A percentile compares a stretch with the other conserved stretches of the same genome.
phyloP scores from a whole-genome alignment of 2,113 vertebrate species.

The Nesogale talazaci region DNA sequence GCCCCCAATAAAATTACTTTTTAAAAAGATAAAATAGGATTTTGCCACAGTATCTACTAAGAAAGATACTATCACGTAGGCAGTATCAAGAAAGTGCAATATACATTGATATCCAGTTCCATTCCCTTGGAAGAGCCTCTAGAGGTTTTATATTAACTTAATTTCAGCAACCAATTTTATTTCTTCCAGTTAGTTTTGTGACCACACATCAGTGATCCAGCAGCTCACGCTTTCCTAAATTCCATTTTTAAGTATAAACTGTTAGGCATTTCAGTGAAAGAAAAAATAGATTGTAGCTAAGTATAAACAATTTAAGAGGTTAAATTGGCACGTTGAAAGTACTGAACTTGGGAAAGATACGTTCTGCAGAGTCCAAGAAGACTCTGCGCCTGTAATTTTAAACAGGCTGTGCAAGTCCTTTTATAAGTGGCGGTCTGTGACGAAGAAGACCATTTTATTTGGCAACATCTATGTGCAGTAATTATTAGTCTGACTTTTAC shows the following conservation, averaged over 20 bases:
- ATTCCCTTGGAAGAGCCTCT: background rate
- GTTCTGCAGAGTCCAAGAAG: background rate
- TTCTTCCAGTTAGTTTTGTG: background rate
- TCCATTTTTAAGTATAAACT: background rate
- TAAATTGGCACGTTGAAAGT: background rate
- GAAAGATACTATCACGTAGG: background rate
- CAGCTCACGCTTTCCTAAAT: background rate
- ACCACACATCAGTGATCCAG: background rate
- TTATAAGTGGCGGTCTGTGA: background rate
- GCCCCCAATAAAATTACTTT: no score
- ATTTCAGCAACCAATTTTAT: background rate
- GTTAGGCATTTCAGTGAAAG: background rate
- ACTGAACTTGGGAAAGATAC: slow-evolving; percentile 34
- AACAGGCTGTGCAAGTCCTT: background rate
- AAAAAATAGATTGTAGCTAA: background rate
- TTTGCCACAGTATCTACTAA: background rate
- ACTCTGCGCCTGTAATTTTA: slow-evolving; percentile 42
- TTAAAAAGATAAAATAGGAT: background rate
- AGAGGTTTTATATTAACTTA: slow-evolving; percentile 9
- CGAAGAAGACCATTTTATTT: slow-evolving; percentile 21
- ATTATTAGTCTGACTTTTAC: background rate
- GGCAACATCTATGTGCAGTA: background rate
- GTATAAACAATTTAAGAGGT: background rate
- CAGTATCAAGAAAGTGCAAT: background rate
- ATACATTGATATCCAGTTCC: background rate